phyloP scores from a whole-genome alignment of 2,888 invertebrate genomes.

The Quadroppia sp. region DNA sequence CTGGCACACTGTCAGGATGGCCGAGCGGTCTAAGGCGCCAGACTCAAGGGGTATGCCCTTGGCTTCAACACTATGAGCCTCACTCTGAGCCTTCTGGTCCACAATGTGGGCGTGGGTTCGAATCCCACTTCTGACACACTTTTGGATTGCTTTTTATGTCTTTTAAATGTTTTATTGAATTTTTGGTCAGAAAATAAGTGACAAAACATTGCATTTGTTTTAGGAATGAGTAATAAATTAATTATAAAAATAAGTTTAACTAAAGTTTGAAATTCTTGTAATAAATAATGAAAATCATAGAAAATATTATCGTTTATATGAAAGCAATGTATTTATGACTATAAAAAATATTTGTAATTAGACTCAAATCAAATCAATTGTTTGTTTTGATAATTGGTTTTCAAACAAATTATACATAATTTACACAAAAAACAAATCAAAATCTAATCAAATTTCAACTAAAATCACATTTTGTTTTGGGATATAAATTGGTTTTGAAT shows the following conservation, averaged over 20 bases:
- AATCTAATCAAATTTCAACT: background rate
- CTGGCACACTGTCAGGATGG: conserved; percentile 49
- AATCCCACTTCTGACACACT: conserved; percentile 50
- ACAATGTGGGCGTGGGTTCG: conserved; percentile 53
- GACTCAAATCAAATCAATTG: too few relatives aligned
- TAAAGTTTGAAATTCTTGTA: background rate
- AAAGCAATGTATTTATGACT: background rate
- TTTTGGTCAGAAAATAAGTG: too few relatives aligned
- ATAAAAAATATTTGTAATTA: background rate
- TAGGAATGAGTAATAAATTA: too few relatives aligned
- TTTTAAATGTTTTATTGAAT: background rate
- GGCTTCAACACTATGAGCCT: background rate
- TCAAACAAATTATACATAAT: too few relatives aligned
- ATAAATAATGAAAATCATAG: background rate
- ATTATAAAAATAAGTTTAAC: too few relatives aligned
- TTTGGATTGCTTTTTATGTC: background rate
- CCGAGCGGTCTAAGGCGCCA: conserved; percentile 54
- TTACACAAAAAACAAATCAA: background rate
- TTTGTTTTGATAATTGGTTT: too few relatives aligned
- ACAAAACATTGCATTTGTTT: too few relatives aligned
- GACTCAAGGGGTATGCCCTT: conserved; percentile 50
- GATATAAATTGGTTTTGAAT: background rate
- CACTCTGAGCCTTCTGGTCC: conserved; percentile 51
- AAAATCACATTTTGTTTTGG: background rate
- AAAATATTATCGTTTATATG: background rate